Base-by-base conservation (phyloP, 2,888 invertebrate genomes). In the Macropis europaea region DNA sequence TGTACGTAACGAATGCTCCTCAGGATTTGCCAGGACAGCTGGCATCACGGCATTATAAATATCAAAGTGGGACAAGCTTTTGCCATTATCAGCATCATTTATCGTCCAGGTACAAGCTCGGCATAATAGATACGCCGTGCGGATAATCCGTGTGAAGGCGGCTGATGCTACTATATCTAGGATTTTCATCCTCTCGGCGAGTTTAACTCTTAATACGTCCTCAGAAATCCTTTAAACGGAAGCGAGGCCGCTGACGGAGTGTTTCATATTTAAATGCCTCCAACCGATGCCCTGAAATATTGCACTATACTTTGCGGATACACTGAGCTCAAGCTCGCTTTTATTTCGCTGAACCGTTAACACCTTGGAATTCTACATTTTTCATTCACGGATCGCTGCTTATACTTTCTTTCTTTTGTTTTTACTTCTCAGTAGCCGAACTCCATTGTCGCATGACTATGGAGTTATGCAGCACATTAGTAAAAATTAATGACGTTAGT, bases 31-130 rank as follows among this genome's bases (percentile, higher is more conserved):
- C 30, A 32, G 17, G 59, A 59, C 59, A 19, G 26, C 42, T 17
- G 59, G 13, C 34, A 64, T 53, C 30, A 9, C 43, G 48, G 15
- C n/a, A n/a, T 61, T 64, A 76, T 76, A 76, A 78, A 76, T 73
- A 73, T 66, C 56, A 17, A 56, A 66, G 24, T n/a, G 34, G 17
- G 48, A 56, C 66, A 61, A 45, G 53, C 32, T 54, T 76, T 52
- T 43, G 40, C 47, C 19, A 40, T 64, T 59, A 69, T 69, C 63
- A 45, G 28, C 47, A 9, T 43, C 52, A 34, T 61, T 64, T 36
- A 54, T 73, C 53, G 38, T 59, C 43, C 19, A 42, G 30, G 11
- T 36, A 52, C 43, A 32, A 43, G 36, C 19, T 45, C 36, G 7
- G 36, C 26, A 45, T 45, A 52, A 34, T 40, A 62, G 38, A 71